Evolutionary conservation across 2,797 vertebrate species (phyloP).

Genomic region (Malurus leucopterus): DNA sequence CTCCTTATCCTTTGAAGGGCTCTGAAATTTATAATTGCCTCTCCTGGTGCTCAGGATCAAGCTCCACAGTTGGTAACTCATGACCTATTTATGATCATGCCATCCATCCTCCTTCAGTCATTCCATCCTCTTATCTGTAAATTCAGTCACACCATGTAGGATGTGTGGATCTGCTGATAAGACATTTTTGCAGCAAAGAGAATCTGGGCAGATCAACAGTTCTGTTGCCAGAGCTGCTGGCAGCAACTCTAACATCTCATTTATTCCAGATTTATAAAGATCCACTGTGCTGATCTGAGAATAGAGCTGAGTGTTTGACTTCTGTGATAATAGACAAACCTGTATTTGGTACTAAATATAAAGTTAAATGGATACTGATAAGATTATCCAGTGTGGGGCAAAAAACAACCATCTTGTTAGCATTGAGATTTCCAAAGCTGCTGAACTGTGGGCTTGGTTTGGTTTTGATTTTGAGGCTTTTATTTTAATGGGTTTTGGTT

Average conservation of each 20-base stretch:
- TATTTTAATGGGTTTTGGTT: background rate
- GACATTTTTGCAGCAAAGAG: constrained; percentile 29
- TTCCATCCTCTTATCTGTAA: constrained; percentile 39
- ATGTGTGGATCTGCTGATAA: constrained; percentile 59
- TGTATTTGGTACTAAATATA: background rate
- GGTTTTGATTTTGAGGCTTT: background rate
- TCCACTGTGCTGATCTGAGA: constrained; percentile 31
- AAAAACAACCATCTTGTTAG: background rate
- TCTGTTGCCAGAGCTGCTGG: constrained; percentile 50
- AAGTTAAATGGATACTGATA: background rate
- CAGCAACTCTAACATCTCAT: constrained; percentile 55
- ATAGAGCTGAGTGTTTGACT: background rate
- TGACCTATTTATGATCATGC: constrained; percentile 16
- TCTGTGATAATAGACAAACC: background rate
- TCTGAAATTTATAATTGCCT: constrained; percentile 14
- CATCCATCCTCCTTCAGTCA: constrained; percentile 36
- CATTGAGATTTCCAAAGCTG: background rate
- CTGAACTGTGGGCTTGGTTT: background rate
- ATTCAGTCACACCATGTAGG: constrained; percentile 27
- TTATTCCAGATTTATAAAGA: constrained; percentile 62
- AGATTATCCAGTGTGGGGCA: background rate
- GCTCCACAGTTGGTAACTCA: background rate
- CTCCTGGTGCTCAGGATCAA: background rate
- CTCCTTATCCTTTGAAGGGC: background rate
- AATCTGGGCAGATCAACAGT: constrained; percentile 46